Conservation (phyloP, 2,113 vertebrate species). For the Osmerus eperlanus region DNA sequence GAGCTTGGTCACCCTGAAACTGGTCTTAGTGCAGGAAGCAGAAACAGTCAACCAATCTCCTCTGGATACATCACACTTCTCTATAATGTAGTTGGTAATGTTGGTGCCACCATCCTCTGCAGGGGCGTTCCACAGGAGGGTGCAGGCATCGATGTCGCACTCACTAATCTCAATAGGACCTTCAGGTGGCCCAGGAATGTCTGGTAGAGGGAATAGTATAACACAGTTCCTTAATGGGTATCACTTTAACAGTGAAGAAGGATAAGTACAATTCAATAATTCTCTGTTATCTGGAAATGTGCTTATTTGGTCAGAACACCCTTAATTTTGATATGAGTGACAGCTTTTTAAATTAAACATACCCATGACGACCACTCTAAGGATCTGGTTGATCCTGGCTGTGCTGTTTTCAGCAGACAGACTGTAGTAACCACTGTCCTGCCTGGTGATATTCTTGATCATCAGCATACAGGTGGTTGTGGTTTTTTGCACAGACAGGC, state of each 20-base stretch:
- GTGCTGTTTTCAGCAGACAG: slow-evolving; percentile 90
- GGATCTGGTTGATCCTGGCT: slow-evolving; percentile 83
- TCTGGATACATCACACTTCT: slow-evolving; percentile 91
- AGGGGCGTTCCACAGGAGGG: slow-evolving; percentile 90
- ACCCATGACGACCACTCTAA: slow-evolving; percentile 91
- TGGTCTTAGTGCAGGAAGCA: slow-evolving; percentile 90
- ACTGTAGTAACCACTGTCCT: slow-evolving; percentile 91
- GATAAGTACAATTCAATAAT: background rate
- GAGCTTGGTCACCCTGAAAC: slow-evolving; percentile 87
- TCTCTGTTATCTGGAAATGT: background rate
- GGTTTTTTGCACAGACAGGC: slow-evolving; percentile 84
- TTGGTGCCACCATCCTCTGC: slow-evolving; percentile 94
- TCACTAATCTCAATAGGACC: slow-evolving; percentile 90
- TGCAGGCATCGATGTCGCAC: slow-evolving; percentile 88
- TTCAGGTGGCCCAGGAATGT: slow-evolving; percentile 93
- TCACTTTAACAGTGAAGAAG: background rate
- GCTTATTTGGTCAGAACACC: no score
- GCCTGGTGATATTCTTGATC: slow-evolving; percentile 89
- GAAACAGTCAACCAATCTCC: slow-evolving; percentile 90
- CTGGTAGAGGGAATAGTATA: slow-evolving; percentile 57
- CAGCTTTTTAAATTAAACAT: slow-evolving; percentile 41
- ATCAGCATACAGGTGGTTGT: slow-evolving; percentile 80
- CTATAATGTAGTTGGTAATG: slow-evolving; percentile 95
- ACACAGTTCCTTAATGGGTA: no score
- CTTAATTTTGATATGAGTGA: slow-evolving; percentile 7